Evolutionary conservation across 2,888 invertebrate species (phyloP).

Genomic region (Drosophila cracens): DNA sequence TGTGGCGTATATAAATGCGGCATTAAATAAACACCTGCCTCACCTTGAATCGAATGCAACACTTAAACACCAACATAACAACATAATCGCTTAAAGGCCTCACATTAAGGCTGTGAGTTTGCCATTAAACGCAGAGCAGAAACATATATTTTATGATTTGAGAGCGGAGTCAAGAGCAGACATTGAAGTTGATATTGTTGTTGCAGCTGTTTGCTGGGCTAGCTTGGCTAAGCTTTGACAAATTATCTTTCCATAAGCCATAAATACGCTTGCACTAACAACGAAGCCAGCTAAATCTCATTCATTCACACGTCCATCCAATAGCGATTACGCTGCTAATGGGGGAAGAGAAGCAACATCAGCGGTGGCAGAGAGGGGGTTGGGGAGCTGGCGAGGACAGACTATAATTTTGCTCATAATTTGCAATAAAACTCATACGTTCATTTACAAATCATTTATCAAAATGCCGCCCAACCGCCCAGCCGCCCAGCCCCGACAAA

Average conservation of each 20-base stretch:
- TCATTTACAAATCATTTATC: slow-evolving; percentile 77
- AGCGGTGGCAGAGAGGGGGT: background rate
- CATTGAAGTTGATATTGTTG: slow-evolving; percentile 16
- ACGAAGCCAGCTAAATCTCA: slow-evolving; percentile 18
- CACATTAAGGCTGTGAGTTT: slow-evolving; percentile 30
- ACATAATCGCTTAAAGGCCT: background rate
- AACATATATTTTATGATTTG: slow-evolving; percentile 18
- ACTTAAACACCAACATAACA: background rate
- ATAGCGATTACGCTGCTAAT: slow-evolving; percentile 8
- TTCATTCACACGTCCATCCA: slow-evolving; percentile 13
- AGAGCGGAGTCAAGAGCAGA: slow-evolving; percentile 4
- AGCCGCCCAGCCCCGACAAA: slow-evolving; percentile 21
- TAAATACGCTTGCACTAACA: slow-evolving; percentile 54
- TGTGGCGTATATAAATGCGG: background rate
- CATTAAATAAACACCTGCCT: background rate
- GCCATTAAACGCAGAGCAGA: slow-evolving; percentile 41
- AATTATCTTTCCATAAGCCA: slow-evolving; percentile 58
- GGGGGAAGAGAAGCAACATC: background rate
- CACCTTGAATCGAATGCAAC: background rate
- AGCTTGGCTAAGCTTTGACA: slow-evolving; percentile 50
- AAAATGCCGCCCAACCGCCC: slow-evolving; percentile 38
- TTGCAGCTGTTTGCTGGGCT: slow-evolving; percentile 33
- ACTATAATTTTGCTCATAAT: slow-evolving; percentile 59
- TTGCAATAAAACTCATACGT: slow-evolving; percentile 69
- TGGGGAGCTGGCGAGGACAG: slow-evolving; percentile 1